Conservation (phyloP, 2,888 invertebrate genomes). For the Drosophila kokeensis region DNA sequence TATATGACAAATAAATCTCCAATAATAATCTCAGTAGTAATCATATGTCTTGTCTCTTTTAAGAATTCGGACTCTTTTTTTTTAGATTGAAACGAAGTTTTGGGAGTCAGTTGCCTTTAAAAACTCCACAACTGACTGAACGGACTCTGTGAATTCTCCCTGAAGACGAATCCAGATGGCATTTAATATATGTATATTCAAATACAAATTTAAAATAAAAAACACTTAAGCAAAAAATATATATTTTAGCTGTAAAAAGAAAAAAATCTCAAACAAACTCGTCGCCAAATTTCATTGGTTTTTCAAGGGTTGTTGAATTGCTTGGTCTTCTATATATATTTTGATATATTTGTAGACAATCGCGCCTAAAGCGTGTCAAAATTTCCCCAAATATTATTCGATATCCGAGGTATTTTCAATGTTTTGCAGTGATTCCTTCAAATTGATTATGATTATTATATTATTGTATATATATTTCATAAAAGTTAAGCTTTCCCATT, state of each 20-base stretch:
- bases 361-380: not conserved
- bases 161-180: not conserved
- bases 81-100: not conserved
- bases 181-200: fast-evolving
- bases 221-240: not conserved
- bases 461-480: too few species aligned
- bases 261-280: not conserved
- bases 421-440: not conserved
- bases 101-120: not conserved
- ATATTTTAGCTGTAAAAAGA: not conserved
- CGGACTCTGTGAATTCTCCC: not conserved
- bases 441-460: not conserved
- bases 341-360: not conserved
- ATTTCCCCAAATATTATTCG: not conserved
- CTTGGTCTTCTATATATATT: not conserved
- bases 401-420: not conserved
- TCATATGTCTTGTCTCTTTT: not conserved
- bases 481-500: too few species aligned
- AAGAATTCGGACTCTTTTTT: not conserved
- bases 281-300: fast-evolving
- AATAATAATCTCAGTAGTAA: not conserved
- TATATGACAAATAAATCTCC: not conserved
- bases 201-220: not conserved
- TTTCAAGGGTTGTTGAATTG: too few species aligned
- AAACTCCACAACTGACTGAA: not conserved